phyloP scores from a whole-genome alignment of 2,113 vertebrate genomes.

The Cyphomyrus plagiostoma region DNA sequence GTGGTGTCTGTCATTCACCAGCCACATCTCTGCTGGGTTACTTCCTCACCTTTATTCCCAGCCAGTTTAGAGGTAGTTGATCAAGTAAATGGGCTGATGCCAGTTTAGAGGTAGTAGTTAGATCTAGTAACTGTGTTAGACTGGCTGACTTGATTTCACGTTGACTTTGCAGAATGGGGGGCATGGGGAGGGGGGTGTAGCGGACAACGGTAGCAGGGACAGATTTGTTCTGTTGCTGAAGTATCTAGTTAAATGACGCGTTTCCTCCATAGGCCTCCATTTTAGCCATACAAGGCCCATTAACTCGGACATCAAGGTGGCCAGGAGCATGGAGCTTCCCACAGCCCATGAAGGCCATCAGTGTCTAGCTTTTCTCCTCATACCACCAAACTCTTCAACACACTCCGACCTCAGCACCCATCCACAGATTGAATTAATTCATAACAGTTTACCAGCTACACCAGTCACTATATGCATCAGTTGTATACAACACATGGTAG shows the following conservation, averaged over 20 bases:
- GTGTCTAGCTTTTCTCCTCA: background rate
- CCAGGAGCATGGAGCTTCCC: background rate
- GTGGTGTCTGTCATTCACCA: background rate
- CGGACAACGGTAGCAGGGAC: background rate
- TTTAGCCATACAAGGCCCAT: background rate
- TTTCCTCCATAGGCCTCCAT: background rate
- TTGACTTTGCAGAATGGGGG: background rate
- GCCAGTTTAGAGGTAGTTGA: background rate
- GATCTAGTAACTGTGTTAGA: background rate
- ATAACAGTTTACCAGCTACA: no score
- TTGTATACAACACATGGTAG: no score
- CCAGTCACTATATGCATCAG: no score
- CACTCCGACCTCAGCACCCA: background rate
- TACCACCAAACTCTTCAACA: background rate
- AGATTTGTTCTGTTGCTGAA: background rate
- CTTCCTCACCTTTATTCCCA: background rate
- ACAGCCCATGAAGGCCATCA: background rate
- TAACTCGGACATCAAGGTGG: background rate
- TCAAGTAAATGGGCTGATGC: background rate
- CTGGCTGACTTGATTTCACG: background rate
- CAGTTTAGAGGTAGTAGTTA: background rate
- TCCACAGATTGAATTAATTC: no score
- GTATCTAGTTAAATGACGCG: background rate
- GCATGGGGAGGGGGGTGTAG: no score
- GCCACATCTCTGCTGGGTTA: background rate